Evolutionary conservation across 2,888 invertebrate genomes (phyloP).

Genomic region (Tipula helvola): DNA sequence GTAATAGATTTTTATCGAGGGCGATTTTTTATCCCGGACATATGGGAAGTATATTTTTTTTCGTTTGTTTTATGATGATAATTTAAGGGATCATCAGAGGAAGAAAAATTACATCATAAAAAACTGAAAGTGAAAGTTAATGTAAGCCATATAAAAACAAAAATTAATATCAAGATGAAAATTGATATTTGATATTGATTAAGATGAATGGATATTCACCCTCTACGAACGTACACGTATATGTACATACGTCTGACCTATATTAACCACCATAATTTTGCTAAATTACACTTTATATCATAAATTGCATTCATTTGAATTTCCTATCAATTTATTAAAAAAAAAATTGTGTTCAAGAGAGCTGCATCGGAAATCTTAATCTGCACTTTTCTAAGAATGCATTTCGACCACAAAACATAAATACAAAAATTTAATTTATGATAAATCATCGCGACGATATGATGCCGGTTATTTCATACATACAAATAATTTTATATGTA

Average conservation of each 20-base stretch:
- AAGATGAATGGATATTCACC: neutral
- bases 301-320: neutral
- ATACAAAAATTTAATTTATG: neutral
- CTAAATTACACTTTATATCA: neutral
- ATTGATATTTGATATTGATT: neutral
- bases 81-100: neutral
- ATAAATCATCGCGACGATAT: neutral
- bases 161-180: neutral
- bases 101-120: neutral
- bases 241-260: neutral
- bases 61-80: neutral
- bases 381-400: neutral
- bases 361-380: neutral
- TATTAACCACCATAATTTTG: neutral
- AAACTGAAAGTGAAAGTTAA: neutral
- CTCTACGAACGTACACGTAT: neutral
- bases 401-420: neutral
- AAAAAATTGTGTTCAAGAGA: neutral
- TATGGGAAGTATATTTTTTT: neutral
- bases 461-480: neutral
- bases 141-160: neutral
- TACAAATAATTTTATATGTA: neutral
- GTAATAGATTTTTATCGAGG: constrained; percentile 9
- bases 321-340: neutral
- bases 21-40: neutral